A percentile compares a stretch with the other conserved stretches of the same genome.
phyloP scores from a whole-genome alignment of 2,888 invertebrate species.

The Drosophila aldrichi region DNA sequence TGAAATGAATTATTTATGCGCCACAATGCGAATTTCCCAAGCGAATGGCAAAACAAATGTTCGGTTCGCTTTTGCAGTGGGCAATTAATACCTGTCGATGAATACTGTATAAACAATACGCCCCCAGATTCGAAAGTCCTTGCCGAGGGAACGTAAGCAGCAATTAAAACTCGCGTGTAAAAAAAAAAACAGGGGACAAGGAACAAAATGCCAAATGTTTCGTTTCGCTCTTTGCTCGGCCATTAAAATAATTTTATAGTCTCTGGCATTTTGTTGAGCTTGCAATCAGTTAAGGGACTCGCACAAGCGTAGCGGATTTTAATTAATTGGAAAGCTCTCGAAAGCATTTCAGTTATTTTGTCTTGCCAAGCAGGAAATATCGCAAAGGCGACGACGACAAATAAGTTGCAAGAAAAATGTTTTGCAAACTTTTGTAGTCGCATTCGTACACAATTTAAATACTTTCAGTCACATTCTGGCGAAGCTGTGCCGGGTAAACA shows the following conservation, averaged over 20 bases:
- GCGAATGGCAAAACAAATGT: slow-evolving; percentile 28
- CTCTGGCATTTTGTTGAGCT: slow-evolving; percentile 29
- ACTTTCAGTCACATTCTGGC: slow-evolving; percentile 63
- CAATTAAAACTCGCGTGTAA: slow-evolving; percentile 55
- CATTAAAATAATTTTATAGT: slow-evolving; percentile 55
- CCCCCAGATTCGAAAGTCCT: slow-evolving; percentile 15
- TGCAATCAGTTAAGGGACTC: slow-evolving; percentile 1
- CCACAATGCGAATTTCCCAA: slow-evolving; percentile 47
- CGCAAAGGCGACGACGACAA: slow-evolving; percentile 10
- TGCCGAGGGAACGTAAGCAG: neutral
- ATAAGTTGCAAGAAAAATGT: slow-evolving; percentile 59
- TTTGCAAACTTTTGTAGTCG: slow-evolving; percentile 65
- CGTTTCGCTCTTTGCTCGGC: slow-evolving; percentile 20
- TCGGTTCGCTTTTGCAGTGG: slow-evolving; percentile 6
- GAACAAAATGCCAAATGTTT: slow-evolving; percentile 6
- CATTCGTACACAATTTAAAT: slow-evolving; percentile 76
- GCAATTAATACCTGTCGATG: slow-evolving; percentile 36
- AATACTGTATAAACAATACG: slow-evolving; percentile 30
- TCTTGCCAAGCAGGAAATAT: slow-evolving; percentile 43
- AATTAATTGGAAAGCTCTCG: slow-evolving; percentile 65
- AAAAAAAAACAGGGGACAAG: neutral
- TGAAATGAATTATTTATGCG: slow-evolving; percentile 31
- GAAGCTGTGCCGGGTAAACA: slow-evolving; percentile 39
- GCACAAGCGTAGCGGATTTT: slow-evolving; percentile 38
- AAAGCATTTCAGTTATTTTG: slow-evolving; percentile 57